Conservation (phyloP, 2,888 invertebrate species). For the Stenolophus ochropezus region DNA sequence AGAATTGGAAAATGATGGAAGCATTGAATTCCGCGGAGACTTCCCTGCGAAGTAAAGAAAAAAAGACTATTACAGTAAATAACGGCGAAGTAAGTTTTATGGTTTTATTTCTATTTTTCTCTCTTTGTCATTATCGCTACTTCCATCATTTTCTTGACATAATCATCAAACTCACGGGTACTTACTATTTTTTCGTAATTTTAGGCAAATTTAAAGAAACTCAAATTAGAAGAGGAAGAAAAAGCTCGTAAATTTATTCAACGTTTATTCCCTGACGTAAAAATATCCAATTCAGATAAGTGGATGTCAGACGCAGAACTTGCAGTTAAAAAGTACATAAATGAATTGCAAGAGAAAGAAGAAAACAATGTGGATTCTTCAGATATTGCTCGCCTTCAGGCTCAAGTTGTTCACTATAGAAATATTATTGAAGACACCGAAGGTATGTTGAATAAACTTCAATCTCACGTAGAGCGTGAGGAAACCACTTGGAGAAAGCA, state of each 20-base stretch:
- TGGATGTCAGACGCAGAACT: slow-evolving; percentile 69
- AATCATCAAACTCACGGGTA: not conserved
- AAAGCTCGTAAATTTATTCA: slow-evolving; percentile 76
- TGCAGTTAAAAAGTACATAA: slow-evolving; percentile 67
- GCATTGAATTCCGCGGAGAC: slow-evolving; percentile 89
- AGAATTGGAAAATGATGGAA: slow-evolving; percentile 96
- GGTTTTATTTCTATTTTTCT: slow-evolving; percentile 16
- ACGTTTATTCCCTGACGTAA: slow-evolving; percentile 79
- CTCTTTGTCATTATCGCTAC: slow-evolving; percentile 14
- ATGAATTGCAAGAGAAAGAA: slow-evolving; percentile 61
- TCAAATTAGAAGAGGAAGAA: slow-evolving; percentile 72
- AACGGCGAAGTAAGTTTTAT: slow-evolving; percentile 71
- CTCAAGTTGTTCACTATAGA: slow-evolving; percentile 81
- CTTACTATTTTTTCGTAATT: slow-evolving; percentile 38
- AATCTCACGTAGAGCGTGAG: slow-evolving; percentile 82
- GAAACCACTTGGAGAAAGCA: slow-evolving; percentile 84
- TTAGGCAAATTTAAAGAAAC: slow-evolving; percentile 67
- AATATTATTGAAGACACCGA: slow-evolving; percentile 86
- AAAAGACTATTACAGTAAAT: slow-evolving; percentile 64
- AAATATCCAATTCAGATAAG: slow-evolving; percentile 68
- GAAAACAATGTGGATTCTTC: slow-evolving; percentile 66
- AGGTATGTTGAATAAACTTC: slow-evolving; percentile 82
- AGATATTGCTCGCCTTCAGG: slow-evolving; percentile 79
- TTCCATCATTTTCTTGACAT: slow-evolving; percentile 62
- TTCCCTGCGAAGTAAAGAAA: slow-evolving; percentile 72